Evolutionary conservation across 2,113 vertebrate species (phyloP).

Genomic region (Gymnorhina tibicen): DNA sequence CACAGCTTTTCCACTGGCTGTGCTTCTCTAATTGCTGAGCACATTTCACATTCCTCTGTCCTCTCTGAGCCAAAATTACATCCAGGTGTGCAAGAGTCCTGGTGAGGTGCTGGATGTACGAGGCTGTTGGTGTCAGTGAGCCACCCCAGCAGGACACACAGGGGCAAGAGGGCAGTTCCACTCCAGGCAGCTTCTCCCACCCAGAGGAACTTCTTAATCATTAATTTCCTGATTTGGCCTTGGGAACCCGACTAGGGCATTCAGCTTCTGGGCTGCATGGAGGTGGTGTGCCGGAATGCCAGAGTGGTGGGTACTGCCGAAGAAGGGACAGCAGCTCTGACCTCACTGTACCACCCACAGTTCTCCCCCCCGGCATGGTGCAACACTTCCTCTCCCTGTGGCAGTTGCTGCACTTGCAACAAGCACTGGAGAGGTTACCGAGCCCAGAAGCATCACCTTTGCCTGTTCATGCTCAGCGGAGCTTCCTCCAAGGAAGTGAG

Average conservation of each 20-base stretch:
- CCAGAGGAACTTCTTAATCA: background rate
- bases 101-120: accelerated
- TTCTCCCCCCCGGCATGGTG: background rate
- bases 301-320: accelerated
- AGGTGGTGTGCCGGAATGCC: accelerated
- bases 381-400: background rate
- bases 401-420: background rate
- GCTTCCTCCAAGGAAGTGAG: background rate
- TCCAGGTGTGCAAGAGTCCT: background rate
- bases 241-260: background rate
- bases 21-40: background rate
- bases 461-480: accelerated
- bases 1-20: background rate
- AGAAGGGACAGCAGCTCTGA: background rate
- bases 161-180: background rate
- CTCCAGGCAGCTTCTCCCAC: background rate
- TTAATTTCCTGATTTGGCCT: background rate
- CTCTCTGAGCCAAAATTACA: background rate
- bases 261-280: background rate
- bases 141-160: background rate
- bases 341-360: accelerated
- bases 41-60: background rate
- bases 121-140: background rate
- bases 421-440: accelerated
- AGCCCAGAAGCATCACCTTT: accelerated